Percentiles rank a stretch among this genome's conserved stretches.
Evolutionary conservation across 2,113 vertebrate genomes (phyloP).

Genomic region (Chaetops frenatus): DNA sequence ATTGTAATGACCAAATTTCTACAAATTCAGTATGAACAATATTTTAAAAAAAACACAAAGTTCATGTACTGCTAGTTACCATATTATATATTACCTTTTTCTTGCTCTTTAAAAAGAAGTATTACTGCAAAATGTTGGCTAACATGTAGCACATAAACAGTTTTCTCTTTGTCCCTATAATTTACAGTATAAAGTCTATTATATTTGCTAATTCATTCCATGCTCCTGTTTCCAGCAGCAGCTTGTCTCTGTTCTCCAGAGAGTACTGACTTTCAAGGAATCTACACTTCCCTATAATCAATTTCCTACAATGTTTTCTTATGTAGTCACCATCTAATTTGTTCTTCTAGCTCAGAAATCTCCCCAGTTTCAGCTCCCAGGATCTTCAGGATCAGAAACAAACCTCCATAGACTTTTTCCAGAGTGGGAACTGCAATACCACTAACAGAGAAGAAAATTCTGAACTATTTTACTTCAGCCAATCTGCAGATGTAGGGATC

Average conservation of each 20-base stretch:
- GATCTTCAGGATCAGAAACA: neutral
- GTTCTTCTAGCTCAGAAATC: neutral
- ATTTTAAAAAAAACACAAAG: neutral
- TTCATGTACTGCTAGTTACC: neutral
- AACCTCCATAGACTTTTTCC: neutral
- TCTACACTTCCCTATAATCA: neutral
- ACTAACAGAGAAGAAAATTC: neutral
- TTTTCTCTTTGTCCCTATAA: neutral
- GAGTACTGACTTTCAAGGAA: neutral
- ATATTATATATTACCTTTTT: neutral
- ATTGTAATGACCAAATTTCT: neutral
- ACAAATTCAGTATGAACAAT: neutral
- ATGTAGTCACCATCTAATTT: neutral
- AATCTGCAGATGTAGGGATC: neutral
- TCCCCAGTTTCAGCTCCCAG: neutral
- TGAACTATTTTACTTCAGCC: neutral
- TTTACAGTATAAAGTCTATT: neutral
- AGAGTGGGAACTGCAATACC: neutral
- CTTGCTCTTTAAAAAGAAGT: neutral
- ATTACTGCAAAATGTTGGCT: neutral
- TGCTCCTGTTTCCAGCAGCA: neutral
- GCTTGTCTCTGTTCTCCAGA: neutral
- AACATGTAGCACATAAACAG: rapidly evolving
- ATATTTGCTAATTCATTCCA: neutral
- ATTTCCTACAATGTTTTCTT: neutral